Percentiles rank a stretch among this genome's conserved stretches.
Evolutionary conservation across 2,113 vertebrate species (phyloP).

Genomic region (Beaufortia kweichowensis): DNA sequence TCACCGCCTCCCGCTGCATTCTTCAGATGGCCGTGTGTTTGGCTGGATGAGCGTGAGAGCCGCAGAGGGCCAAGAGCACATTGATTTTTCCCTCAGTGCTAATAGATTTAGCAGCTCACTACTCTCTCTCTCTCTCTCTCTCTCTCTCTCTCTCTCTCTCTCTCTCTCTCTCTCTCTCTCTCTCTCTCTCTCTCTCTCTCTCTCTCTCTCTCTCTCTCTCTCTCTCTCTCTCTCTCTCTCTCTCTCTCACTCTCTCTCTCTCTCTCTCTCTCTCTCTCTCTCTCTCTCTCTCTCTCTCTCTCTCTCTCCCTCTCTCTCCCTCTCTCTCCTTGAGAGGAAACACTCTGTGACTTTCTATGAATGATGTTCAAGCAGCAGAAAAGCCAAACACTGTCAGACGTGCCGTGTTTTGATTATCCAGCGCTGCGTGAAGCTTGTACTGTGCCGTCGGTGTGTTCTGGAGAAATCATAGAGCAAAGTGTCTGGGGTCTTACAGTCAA

Average conservation of each 20-base stretch:
- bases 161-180: no score
- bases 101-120: slow-evolving; percentile 78
- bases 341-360: slow-evolving; percentile 25
- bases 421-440: slow-evolving; percentile 11
- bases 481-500: not conserved
- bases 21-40: slow-evolving; percentile 66
- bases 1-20: slow-evolving; percentile 53
- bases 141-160: slow-evolving; percentile 1
- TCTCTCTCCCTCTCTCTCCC: slow-evolving; percentile 45
- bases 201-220: slow-evolving; percentile 40
- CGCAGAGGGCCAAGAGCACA: slow-evolving; percentile 74
- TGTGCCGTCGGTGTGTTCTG: not conserved
- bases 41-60: slow-evolving; percentile 77
- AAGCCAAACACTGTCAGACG: slow-evolving; percentile 14
- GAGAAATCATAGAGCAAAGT: not conserved
- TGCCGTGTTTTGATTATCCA: slow-evolving; percentile 24
- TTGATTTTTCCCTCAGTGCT: slow-evolving; percentile 85
- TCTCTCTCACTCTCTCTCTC: slow-evolving; percentile 58
- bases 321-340: not conserved
- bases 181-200: slow-evolving; percentile 32
- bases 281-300: slow-evolving; percentile 39
- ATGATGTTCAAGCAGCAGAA: slow-evolving; percentile 31
- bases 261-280: slow-evolving; percentile 40
- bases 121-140: slow-evolving; percentile 52
- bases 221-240: slow-evolving; percentile 49